A percentile compares a stretch with the other conserved stretches of the same genome.
Evolutionary conservation across 1,140 invertebrate species (phyloP).

Genomic region (Bombus huntii): DNA sequence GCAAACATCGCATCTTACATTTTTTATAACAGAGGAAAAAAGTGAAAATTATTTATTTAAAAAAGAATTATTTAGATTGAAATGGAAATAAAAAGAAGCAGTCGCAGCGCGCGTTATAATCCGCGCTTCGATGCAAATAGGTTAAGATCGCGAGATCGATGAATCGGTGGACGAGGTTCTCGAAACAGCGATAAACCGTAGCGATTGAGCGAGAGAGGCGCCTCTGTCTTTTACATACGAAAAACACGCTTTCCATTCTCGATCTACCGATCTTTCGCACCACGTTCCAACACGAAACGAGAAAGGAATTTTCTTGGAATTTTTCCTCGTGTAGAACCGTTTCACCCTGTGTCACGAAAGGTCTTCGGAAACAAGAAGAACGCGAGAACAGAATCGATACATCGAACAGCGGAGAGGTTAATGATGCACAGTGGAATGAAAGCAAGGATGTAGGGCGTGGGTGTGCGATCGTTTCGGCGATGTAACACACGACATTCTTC

Average conservation of each 20-base stretch:
- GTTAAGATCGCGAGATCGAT: too few relatives aligned
- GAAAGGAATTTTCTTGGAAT: not conserved
- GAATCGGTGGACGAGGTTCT: too few relatives aligned
- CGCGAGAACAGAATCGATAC: constrained; percentile 49
- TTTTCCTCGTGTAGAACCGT: not conserved
- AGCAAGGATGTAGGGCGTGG: not conserved
- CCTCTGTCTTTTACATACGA: not conserved
- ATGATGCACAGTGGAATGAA: constrained; percentile 20
- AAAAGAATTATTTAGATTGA: too few relatives aligned
- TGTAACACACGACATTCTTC: constrained; percentile 55
- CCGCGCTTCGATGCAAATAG: too few relatives aligned
- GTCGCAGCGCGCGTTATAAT: too few relatives aligned
- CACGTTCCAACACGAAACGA: not conserved
- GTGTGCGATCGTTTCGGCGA: constrained; percentile 6
- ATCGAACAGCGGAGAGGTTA: constrained; percentile 31
- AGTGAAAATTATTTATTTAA: too few relatives aligned
- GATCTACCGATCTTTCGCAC: too few relatives aligned
- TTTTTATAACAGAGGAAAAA: too few relatives aligned
- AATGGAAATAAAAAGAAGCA: too few relatives aligned
- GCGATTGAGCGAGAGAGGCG: not conserved
- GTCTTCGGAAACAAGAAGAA: not conserved
- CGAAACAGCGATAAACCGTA: too few relatives aligned
- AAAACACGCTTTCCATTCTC: not conserved
- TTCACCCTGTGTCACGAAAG: too few relatives aligned
- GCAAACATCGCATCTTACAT: too few relatives aligned